Evolutionary conservation across 2,113 vertebrate genomes (phyloP), one percentile per base, ranked within the genome.

Genomic region (Sciurus niger): DNA sequence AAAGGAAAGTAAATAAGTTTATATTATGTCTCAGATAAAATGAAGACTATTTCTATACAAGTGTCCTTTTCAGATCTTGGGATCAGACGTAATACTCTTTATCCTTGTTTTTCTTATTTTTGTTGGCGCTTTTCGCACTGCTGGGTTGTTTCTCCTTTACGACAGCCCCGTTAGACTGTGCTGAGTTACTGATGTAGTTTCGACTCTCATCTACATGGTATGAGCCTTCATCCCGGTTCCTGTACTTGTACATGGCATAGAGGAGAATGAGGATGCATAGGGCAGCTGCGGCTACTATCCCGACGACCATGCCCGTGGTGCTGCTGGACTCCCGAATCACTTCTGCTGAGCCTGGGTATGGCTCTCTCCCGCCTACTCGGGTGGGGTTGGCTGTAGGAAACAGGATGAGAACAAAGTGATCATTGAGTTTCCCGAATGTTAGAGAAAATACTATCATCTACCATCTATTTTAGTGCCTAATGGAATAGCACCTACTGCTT

Each of bases 101-200:
- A 99, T 99, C 99, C 99, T 99, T 99, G 98, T 99, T 99, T 98
- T 99, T 99, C 99, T 99, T 99, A 97, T 99, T 99, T 99, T 99
- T 99, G 98, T 98, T 99, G 96, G 99, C 99, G 98, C 99, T 99
- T 98, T 99, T 99, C 93, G 99, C 98, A 74, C 99, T 99, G 99
- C 99, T 99, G 97, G 99, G 99, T 60, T 99, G 99, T 67, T 99
- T 99, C 97, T 99, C 99, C 98, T 99, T 99, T 93, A 99, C 99
- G 2, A 99, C 98, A 77, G 99, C 99, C 98, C 99, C 99, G 3
- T 99, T 99, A 98, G 99, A 99, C 98, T 99, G 99, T 82, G 99
- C 99, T 72, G 99, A 99, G 98, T 99, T 99, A 99, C 99, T 99
- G 99, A 99, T 99, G 99, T 99, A 99, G 98, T 99, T 99, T 98